Evolutionary conservation across 2,888 invertebrate species (phyloP), one percentile per base, ranked within the genome.

Genomic region (Pollenia labialis): DNA sequence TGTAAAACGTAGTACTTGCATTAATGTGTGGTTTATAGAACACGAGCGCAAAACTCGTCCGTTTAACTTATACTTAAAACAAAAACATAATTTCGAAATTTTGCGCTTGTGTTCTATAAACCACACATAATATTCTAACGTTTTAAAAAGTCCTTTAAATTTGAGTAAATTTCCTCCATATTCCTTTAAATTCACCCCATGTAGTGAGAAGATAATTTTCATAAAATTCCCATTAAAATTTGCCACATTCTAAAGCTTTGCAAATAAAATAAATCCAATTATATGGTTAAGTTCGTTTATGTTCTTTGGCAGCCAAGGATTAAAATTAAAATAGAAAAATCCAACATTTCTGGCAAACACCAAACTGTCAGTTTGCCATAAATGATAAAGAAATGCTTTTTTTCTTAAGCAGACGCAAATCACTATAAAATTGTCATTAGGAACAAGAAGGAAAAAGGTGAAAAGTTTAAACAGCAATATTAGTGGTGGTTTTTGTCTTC

Each of bases 181-280:
- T 32, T 0, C 32, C 32, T 32, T 32, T 32, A 6, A 42, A 42
- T 52, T n/a, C 44, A 71, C 23, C 2, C 23, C 14, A 18, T 46
- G 1, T 32, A 12, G 40, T 9, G 12, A 68, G 46, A 40, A 2
- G 3, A 23, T 58, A 68, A 85, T 87, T 88, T 85, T 32, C 86
- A 86, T 89, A 88, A 88, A 87, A 85, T 77, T 79, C 76, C 56
- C 84, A 82, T 88, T 81, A 83, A 79, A 68, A 62, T 69, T 44
- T 62, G 40, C 56, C 14, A 46, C 16, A 69, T 32, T 60, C 32
- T 40, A 62, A 46, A n/a, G 68, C 9, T 56, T 72, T 60, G 44
- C 16, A 60, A 82, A 75, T 46, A 76, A 77, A 71, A 44, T 54
- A 54, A 77, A 79, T 77, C 77, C 64, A 48, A 66, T 69, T 75